Evolutionary conservation across 92 coral and sea anemone genomes (phyloP), one percentile per base, ranked within the genome.

Genomic region (Porites rus): DNA sequence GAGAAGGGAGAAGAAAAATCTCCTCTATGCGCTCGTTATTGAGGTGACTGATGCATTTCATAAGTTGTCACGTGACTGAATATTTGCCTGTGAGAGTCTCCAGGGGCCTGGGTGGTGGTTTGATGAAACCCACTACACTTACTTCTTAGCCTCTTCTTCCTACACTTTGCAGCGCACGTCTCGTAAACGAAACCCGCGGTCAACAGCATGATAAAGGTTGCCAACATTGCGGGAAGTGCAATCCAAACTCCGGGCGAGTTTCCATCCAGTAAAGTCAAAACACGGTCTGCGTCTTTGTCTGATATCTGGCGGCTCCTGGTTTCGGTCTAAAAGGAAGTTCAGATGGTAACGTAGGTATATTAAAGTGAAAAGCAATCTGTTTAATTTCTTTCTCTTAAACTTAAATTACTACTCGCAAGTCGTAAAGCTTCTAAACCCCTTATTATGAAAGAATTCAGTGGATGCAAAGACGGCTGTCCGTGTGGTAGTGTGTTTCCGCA

Each of bases 221-320:
- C n/a, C 7, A 63, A 24, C 51, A 77, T 68, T 17, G 70, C 70
- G 38, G 9, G 59, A 43, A 62, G 66, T 6, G 82, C 51, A 4
- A 2, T 77, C 59, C 21, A 28, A 54, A 77, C 62, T 67, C 70
- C 50, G 4, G 10, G 56, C 8, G 82, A 77, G 20, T 77, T 22
- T 4, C 72, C 82, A 77, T 77, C 59, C 17, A 77, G 60, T 58
- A 77, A 61, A 17, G 54, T 63, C n/a, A 77, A 1, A 4, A 77
- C 19, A 53, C 10, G 58, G 59, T 77, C 70, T 0, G 13, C 13
- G 56, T 77, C 28, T 9, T 53, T 22, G 8, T 38, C 69, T 31
- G 82, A 59, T 38, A 77, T 14, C 17, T 53, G 1, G 54, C 43
- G 81, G 70, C 63, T 77, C 10, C 8, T 66, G 4, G 71, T 61